Percentiles rank a stretch among this genome's conserved stretches.
Conservation (phyloP, 2,797 vertebrate genomes). For the Hirundo rustica region DNA sequence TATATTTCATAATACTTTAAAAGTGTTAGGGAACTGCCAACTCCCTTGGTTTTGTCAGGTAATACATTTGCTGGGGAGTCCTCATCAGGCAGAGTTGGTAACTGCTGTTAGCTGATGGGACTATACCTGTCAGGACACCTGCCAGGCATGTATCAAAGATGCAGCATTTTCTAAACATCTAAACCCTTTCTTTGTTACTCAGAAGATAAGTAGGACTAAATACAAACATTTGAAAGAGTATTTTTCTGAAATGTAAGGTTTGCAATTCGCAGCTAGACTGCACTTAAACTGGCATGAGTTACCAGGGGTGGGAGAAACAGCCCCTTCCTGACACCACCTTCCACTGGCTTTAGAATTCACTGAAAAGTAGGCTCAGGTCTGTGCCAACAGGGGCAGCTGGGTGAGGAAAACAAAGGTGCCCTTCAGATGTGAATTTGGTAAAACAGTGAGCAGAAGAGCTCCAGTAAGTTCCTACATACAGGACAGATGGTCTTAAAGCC, state of each 20-base stretch:
- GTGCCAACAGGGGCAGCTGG: background rate
- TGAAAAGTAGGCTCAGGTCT: background rate
- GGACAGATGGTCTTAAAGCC: background rate
- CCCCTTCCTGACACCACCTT: background rate
- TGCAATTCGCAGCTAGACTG: background rate
- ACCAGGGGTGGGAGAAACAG: background rate
- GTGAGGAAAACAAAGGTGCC: background rate
- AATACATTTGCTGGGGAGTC: background rate
- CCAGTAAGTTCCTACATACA: background rate
- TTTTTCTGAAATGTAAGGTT: background rate
- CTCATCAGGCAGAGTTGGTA: background rate
- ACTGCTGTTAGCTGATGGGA: background rate
- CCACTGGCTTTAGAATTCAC: background rate
- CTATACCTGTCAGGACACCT: background rate
- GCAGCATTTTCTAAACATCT: background rate
- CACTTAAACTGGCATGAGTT: background rate
- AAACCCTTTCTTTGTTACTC: background rate
- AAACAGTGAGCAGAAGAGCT: background rate
- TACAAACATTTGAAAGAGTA: background rate
- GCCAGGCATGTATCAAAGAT: background rate
- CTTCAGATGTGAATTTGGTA: background rate
- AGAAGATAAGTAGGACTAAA: background rate
- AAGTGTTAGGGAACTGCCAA: background rate
- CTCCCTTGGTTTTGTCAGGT: background rate
- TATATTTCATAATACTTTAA: background rate